These are phyloP conservation scores for Percina caprodes DNA, from an alignment of 2,113 vertebrate genomes.

Conservation along the genomic window DNA sequence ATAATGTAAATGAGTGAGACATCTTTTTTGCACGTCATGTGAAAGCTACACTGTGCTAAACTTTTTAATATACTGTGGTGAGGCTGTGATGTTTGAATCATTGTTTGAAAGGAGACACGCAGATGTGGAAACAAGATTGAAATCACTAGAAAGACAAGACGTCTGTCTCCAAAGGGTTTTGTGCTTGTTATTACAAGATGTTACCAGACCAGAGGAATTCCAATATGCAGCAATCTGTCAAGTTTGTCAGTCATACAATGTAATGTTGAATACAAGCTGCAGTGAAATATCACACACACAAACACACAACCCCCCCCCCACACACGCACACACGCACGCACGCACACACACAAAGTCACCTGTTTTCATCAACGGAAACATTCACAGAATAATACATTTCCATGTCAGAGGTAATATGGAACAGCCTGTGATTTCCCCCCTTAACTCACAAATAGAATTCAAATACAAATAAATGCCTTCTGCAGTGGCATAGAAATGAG, in stretches of 20 bases:
- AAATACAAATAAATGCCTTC: conserved; percentile 19
- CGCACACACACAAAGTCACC: conserved; percentile 19
- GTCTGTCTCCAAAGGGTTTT: conserved; percentile 35
- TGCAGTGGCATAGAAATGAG: conserved; percentile 25
- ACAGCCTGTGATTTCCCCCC: conserved; percentile 24
- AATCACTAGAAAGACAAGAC: conserved; percentile 29
- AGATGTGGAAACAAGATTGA: conserved; percentile 26
- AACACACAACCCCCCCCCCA: too few relatives aligned
- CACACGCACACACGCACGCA: too few relatives aligned
- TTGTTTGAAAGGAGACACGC: neutral
- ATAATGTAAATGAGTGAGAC: conserved; percentile 13
- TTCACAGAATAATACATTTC: conserved; percentile 48
- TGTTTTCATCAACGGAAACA: conserved; percentile 44
- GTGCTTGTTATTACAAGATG: conserved; percentile 48
- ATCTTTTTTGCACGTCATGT: conserved; percentile 6
- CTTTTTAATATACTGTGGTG: conserved; percentile 13
- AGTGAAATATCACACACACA: conserved; percentile 17
- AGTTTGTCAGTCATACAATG: conserved; percentile 46
- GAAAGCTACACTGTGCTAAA: conserved; percentile 16
- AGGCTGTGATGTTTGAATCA: conserved; percentile 27
- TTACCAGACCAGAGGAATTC: conserved; percentile 46
- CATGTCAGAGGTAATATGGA: conserved; percentile 47
- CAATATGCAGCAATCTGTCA: conserved; percentile 45
- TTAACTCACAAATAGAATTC: conserved; percentile 39
- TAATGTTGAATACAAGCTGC: conserved; percentile 30